Evolutionary conservation across 2,888 invertebrate genomes (phyloP).

Genomic region (Sarcophaga carnaria): DNA sequence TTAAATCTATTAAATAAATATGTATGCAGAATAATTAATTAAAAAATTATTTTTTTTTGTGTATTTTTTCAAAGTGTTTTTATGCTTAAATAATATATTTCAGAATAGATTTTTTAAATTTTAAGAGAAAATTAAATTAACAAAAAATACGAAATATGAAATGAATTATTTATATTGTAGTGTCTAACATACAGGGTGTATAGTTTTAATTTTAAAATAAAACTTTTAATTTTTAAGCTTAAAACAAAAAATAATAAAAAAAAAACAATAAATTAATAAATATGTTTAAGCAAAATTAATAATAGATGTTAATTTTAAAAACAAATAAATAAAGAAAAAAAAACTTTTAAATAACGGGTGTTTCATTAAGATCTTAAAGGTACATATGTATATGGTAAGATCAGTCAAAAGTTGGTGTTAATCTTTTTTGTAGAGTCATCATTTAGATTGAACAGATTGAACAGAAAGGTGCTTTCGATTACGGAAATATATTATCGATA

Average conservation of each 20-base stretch:
- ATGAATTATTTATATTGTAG: slow-evolving; percentile 30
- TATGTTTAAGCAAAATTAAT: neutral
- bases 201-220: slow-evolving; percentile 36
- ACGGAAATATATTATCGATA: too few species aligned
- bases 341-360: neutral
- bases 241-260: slow-evolving; percentile 13
- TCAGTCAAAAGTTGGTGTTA: too few species aligned
- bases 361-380: too few species aligned
- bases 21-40: too few species aligned
- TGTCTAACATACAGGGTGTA: slow-evolving; percentile 56
- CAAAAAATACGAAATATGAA: slow-evolving; percentile 3
- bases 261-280: slow-evolving; percentile 21
- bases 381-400: too few species aligned
- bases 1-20: neutral
- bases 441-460: too few species aligned
- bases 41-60: too few species aligned
- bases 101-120: too few species aligned
- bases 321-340: neutral
- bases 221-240: slow-evolving; percentile 40
- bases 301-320: slow-evolving; percentile 63
- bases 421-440: too few species aligned
- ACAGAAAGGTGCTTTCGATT: too few species aligned
- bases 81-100: slow-evolving; percentile 34
- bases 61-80: slow-evolving; percentile 23
- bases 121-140: slow-evolving; percentile 13